Percentiles rank a stretch among this genome's conserved stretches.
Conservation (phyloP, 2,113 vertebrate genomes). For the Oryzias melastigma region DNA sequence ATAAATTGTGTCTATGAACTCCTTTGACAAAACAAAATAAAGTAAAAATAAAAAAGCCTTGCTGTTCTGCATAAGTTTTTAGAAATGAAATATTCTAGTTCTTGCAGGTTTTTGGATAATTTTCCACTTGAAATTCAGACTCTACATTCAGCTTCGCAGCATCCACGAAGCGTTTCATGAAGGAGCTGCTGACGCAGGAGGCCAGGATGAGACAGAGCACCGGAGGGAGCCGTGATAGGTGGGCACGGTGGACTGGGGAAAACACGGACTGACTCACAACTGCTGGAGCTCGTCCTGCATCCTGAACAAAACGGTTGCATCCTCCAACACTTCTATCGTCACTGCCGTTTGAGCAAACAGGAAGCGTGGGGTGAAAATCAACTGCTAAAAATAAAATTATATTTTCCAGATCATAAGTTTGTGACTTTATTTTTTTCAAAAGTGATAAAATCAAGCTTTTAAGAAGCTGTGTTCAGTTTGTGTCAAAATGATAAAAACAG, state of each 20-base stretch:
- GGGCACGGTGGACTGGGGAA: slow-evolving; percentile 15
- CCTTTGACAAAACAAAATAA: too few species aligned
- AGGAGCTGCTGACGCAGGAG: slow-evolving; percentile 14
- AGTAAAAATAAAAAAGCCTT: too few species aligned
- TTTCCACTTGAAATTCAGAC: too few species aligned
- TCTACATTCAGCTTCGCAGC: too few species aligned
- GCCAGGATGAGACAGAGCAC: slow-evolving; percentile 16
- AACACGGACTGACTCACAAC: slow-evolving; percentile 46
- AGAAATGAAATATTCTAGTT: too few species aligned
- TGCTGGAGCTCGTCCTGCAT: slow-evolving; percentile 41
- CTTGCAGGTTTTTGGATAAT: too few species aligned
- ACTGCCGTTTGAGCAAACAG: slow-evolving; percentile 22
- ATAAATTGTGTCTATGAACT: too few species aligned
- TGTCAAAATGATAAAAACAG: slow-evolving; percentile 95
- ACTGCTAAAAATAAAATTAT: slow-evolving; percentile 3
- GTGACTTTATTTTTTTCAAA: background rate
- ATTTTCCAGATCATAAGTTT: slow-evolving; percentile 9
- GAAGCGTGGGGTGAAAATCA: slow-evolving; percentile 34
- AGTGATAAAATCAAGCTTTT: background rate
- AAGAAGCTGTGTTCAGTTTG: slow-evolving; percentile 60
- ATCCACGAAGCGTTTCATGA: background rate
- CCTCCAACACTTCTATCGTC: slow-evolving; percentile 45
- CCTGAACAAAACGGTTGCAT: slow-evolving; percentile 25
- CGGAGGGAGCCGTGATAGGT: slow-evolving; percentile 16
- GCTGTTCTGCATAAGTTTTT: too few species aligned